Percentiles rank a stretch among this genome's conserved stretches.
Evolutionary conservation across 30 jellyfish, hydroid and myxozoan species (phyloP).

Genomic region (Phacellophora camtschatica): DNA sequence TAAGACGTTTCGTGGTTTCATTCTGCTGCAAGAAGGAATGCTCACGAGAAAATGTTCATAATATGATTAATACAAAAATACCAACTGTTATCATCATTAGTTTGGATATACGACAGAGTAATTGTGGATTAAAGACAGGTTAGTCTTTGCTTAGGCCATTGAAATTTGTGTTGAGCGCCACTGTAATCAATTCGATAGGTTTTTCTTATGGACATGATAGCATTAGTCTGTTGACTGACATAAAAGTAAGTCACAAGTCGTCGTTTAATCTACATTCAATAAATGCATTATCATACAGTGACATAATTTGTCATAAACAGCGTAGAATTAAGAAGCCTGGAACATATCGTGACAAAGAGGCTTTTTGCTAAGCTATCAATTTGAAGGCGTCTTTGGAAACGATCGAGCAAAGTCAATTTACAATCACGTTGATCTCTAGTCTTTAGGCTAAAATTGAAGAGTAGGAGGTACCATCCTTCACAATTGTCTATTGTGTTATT

Average conservation of each 20-base stretch:
- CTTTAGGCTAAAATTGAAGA: conserved; percentile 17
- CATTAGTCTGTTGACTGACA: conserved; percentile 64
- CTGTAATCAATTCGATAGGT: conserved; percentile 62
- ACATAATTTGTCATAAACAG: conserved; percentile 71
- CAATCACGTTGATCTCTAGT: conserved; percentile 42
- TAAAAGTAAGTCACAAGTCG: conserved; percentile 43
- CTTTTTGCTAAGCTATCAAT: conserved; percentile 57
- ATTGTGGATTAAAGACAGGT: conserved; percentile 53
- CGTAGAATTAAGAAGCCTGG: conserved; percentile 57
- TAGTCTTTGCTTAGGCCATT: conserved; percentile 66
- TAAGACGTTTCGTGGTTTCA: too few species aligned
- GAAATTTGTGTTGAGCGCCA: conserved; percentile 56
- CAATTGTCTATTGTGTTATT: conserved; percentile 59
- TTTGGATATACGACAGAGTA: conserved; percentile 49
- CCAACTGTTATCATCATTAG: conserved; percentile 66
- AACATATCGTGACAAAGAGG: conserved; percentile 37
- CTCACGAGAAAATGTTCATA: too few species aligned
- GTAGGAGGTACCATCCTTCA: conserved; percentile 48
- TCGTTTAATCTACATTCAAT: conserved; percentile 53
- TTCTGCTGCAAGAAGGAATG: too few species aligned
- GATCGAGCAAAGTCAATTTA: conserved; percentile 37
- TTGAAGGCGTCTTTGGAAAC: conserved; percentile 6
- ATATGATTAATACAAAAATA: conserved; percentile 49
- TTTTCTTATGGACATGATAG: too few species aligned
- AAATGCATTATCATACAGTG: conserved; percentile 43